These are phyloP conservation scores for Temnothorax unifasciatus DNA, from an alignment of 2,888 invertebrate genomes.

Conservation along the genomic window DNA sequence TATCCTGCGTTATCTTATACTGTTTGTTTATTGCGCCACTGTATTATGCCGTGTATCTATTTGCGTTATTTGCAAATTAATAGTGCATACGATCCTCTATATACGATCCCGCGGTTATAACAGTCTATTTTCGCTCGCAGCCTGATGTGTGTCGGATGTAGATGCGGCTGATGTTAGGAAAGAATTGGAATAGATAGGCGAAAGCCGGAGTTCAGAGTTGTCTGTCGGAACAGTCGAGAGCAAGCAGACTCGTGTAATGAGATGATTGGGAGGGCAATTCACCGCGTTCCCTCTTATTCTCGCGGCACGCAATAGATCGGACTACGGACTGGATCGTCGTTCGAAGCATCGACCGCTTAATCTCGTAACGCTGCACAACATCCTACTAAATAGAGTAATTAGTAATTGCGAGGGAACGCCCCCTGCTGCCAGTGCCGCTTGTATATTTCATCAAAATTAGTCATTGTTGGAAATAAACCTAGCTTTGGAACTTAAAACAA, in stretches of 20 bases:
- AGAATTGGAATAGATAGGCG: slow-evolving; percentile 57
- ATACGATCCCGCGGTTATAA: not conserved
- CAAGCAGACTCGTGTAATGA: slow-evolving; percentile 75
- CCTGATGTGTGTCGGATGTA: not conserved
- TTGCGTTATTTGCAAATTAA: not conserved
- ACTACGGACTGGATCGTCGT: slow-evolving; percentile 43
- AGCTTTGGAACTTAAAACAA: not conserved
- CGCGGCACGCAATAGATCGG: slow-evolving; percentile 66
- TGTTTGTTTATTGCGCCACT: not conserved
- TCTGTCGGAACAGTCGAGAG: slow-evolving; percentile 56
- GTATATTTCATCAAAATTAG: slow-evolving; percentile 14
- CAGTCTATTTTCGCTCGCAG: slow-evolving; percentile 5
- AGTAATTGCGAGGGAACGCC: slow-evolving; percentile 52
- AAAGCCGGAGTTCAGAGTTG: slow-evolving; percentile 58
- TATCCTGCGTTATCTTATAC: not conserved
- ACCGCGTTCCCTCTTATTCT: slow-evolving; percentile 76
- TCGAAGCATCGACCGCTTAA: slow-evolving; percentile 68
- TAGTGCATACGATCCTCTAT: not conserved
- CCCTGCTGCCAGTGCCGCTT: not conserved
- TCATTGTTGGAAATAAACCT: not conserved
- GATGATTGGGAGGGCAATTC: slow-evolving; percentile 82
- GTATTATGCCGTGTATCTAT: not conserved
- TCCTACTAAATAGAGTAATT: slow-evolving; percentile 69
- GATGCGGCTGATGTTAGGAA: slow-evolving; percentile 6
- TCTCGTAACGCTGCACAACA: slow-evolving; percentile 67